phyloP scores from a whole-genome alignment of 1,140 invertebrate species.

The Drosophila sp. region DNA sequence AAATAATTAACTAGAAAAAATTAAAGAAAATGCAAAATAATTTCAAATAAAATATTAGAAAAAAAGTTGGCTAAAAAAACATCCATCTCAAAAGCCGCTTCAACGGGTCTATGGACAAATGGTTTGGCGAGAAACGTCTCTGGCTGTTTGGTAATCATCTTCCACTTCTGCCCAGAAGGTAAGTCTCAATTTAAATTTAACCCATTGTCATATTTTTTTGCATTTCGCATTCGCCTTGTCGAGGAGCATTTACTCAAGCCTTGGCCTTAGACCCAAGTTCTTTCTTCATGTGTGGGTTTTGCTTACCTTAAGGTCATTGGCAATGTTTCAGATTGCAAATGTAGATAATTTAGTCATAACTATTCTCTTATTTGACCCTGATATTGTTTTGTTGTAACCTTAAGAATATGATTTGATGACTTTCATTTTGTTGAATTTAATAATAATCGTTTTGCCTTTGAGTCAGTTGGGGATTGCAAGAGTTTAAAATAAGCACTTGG shows the following conservation, averaged over 20 bases:
- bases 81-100: slow-evolving; percentile 26
- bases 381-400: slow-evolving; percentile 65
- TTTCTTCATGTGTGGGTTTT: slow-evolving; percentile 11
- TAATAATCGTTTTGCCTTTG: neutral
- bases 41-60: neutral
- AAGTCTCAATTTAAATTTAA: slow-evolving; percentile 48
- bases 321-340: slow-evolving; percentile 49
- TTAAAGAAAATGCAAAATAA: slow-evolving; percentile 2
- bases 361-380: slow-evolving; percentile 41
- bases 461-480: neutral
- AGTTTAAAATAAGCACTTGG: neutral
- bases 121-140: slow-evolving; percentile 92
- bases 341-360: slow-evolving; percentile 42
- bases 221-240: neutral
- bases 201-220: neutral
- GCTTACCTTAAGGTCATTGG: slow-evolving; percentile 44
- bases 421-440: neutral
- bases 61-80: slow-evolving; percentile 8
- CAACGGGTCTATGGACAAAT: slow-evolving; percentile 90
- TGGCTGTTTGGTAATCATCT: slow-evolving; percentile 94
- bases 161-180: slow-evolving; percentile 91
- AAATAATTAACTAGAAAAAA: slow-evolving; percentile 14
- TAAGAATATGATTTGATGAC: slow-evolving; percentile 37
- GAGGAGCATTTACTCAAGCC: neutral
- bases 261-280: slow-evolving; percentile 6